Base-by-base conservation (phyloP, 1,140 invertebrate genomes). In the Thereuonema tuberculata region DNA sequence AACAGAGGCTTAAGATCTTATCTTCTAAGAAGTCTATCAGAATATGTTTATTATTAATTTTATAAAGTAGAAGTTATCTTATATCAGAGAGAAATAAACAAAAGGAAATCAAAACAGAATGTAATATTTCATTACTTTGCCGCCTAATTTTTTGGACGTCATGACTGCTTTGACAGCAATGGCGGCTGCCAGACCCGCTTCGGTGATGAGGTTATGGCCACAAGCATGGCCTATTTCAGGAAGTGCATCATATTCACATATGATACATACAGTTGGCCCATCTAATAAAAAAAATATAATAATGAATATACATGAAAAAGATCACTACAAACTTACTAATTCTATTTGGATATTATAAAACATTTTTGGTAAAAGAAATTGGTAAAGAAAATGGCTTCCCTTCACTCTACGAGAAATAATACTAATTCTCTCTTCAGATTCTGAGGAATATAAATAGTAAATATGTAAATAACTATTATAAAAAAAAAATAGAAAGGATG, bases 181-280 rank as follows among this genome's bases (percentile, higher is more conserved):
- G 5, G 65, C 69, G 24, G 70, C 67, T 1, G 70, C 72, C 12
- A 74, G 60, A 0, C 73, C 72, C n/a, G 70, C 65, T 60, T 74
- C 73, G 1, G 74, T 71, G 21, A 75, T 75, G n/a, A 76, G 63
- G 63, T 76, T 76, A 55, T 76, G 73, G 2, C 73, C 74, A 66
- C 74, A 75, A 0, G 72, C 74, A 66, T 76, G 74, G n/a, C 74
- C 75, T 5, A 75, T 70, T 9, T 66, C 70, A 0, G 74, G 73
- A n/a, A 76, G 63, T 1, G 75, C 73, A 65, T 76, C 74, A 63
- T 75, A 76, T 62, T 76, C 73, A 61, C 74, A 76, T 5, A 76
- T 27, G 5, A 75, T 62, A 23, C 66, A 69, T 29, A 73, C 62
- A 31, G 68, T 68, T 1, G 23, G 15, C 23, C 28, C 31, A 43